These are phyloP conservation scores for Myiopsitta monachus DNA, from an alignment of 2,113 vertebrate genomes.

Conservation along the genomic window DNA sequence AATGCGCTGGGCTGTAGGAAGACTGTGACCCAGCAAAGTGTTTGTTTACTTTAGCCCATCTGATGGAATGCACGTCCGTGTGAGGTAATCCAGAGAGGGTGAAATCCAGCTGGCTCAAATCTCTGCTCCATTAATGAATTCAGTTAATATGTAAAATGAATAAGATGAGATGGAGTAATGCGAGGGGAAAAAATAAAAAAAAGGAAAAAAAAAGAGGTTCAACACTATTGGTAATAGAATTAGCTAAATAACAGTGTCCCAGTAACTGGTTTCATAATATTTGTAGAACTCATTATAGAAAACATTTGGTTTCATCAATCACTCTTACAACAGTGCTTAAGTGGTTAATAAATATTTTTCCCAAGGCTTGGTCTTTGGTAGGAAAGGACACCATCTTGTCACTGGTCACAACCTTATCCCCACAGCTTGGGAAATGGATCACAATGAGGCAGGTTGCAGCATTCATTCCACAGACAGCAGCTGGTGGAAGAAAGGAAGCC, in stretches of 20 bases:
- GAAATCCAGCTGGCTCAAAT: neutral
- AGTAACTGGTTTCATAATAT: neutral
- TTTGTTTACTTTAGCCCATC: neutral
- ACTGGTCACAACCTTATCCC: neutral
- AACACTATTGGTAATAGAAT: neutral
- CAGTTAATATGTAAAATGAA: neutral
- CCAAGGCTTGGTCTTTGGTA: neutral
- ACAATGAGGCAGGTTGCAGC: neutral
- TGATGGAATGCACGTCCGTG: neutral
- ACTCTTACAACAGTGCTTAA: neutral
- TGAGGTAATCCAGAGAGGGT: neutral
- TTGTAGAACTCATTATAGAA: neutral
- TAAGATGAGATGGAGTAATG: neutral
- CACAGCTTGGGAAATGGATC: neutral
- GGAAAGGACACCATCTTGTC: neutral
- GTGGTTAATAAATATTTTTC: neutral
- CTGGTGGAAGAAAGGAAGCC: neutral
- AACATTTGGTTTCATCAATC: neutral
- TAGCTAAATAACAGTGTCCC: neutral
- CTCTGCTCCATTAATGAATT: neutral
- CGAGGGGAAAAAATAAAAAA: neutral
- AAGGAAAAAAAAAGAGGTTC: accelerated
- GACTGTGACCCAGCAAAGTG: neutral
- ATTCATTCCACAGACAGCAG: neutral
- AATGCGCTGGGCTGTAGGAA: neutral